Evolutionary conservation across 2,888 invertebrate genomes (phyloP), one percentile per base, ranked within the genome.

Genomic region (Stenchaetothrips biformis): DNA sequence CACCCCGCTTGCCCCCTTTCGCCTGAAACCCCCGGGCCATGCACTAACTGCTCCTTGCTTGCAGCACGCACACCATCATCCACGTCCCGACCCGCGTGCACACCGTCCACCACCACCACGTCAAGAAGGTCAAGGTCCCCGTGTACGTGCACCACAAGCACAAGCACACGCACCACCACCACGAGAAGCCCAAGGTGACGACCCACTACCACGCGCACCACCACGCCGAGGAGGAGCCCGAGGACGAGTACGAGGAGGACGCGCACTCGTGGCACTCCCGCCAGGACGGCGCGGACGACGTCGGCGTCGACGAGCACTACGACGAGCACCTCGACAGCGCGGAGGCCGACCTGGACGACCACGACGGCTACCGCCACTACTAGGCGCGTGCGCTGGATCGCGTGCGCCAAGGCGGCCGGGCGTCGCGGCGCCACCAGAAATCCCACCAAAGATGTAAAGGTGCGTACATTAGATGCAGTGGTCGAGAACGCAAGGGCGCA

Each of bases 41-140:
- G 16, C 59, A 16, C 59, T 18, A 9, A 6, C 59, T 18, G 13
- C 59, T 18, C 59, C 59, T 11, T 74, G 67, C n/a, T 74, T 74
- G 21, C 67, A 74, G 67, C 67, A 74, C 67, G 67, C 67, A 74
- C 67, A 74, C 67, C 67, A 21, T 74, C 67, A 74, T 74, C 21
- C 67, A 74, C 67, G 67, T 74, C 67, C 67, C 67, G 21, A 74
- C 67, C 7, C 67, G 67, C 21, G 67, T 74, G 67, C 67, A 74
- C 67, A 74, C 67, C 9, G 67, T 74, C 67, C 67, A 74, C 67
- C 67, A 74, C 67, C 67, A 74, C 67, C 67, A 74, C 67, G 67
- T 74, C 25, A 74, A 74, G 67, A 74, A 74, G 67, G 67, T 74
- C 67, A 74, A 74, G 67, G 67, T 74, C 67, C 67, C 67, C 25